Conservation (phyloP, 2,888 invertebrate species). For the Panzeria rudis region DNA sequence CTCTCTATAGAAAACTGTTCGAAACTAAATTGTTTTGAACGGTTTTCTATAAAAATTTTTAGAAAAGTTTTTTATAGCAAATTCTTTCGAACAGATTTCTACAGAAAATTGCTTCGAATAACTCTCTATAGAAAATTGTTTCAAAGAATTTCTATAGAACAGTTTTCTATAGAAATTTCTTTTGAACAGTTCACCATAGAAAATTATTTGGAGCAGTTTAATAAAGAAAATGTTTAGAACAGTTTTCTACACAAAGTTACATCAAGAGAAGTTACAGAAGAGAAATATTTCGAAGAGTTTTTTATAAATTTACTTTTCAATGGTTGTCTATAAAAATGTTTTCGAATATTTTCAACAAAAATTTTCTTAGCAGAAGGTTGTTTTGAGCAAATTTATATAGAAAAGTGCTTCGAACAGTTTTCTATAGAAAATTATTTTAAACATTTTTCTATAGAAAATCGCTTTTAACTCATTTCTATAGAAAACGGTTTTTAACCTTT, state of each 20-base stretch:
- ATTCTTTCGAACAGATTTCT: background rate
- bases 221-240: too few relatives aligned
- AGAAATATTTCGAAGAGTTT: too few relatives aligned
- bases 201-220: too few relatives aligned
- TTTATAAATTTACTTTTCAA: too few relatives aligned
- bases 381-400: background rate
- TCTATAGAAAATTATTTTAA: slow-evolving; percentile 5
- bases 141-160: too few relatives aligned
- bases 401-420: background rate
- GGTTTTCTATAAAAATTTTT: background rate
- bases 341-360: too few relatives aligned
- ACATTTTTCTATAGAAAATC: background rate
- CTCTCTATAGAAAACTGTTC: background rate
- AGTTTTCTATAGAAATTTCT: background rate
- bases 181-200: too few relatives aligned
- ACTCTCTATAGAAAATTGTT: background rate
- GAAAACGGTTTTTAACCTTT: background rate
- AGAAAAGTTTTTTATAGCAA: slow-evolving; percentile 1
- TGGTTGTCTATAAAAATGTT: too few relatives aligned
- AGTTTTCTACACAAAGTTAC: too few relatives aligned
- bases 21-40: background rate
- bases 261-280: too few relatives aligned
- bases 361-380: too few relatives aligned
- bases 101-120: background rate
- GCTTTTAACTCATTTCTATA: background rate